Evolutionary conservation across 2,113 vertebrate species (phyloP).

Genomic region (Oreochromis tanganicae): DNA sequence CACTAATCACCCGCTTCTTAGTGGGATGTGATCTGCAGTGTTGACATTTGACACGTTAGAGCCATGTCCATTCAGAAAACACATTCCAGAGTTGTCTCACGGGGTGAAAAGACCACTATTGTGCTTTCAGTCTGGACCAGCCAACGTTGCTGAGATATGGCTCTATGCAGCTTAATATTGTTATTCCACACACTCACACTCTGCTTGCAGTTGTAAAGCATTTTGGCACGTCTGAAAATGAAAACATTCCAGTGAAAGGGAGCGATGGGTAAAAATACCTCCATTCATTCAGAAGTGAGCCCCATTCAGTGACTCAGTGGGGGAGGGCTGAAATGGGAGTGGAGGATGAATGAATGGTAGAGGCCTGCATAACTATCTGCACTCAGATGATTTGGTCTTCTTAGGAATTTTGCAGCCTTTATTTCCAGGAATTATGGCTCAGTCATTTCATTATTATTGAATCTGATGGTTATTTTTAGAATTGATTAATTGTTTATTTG

Average conservation of each 20-base stretch:
- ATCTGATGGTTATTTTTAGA: neutral
- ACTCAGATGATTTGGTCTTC: neutral
- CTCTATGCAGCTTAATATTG: slow-evolving; percentile 34
- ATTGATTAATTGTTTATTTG: neutral
- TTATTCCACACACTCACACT: slow-evolving; percentile 24
- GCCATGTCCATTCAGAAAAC: slow-evolving; percentile 17
- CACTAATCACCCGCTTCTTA: neutral
- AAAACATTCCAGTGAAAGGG: slow-evolving; percentile 61
- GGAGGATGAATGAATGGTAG: neutral
- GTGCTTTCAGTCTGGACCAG: neutral
- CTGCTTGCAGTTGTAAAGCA: slow-evolving; percentile 21
- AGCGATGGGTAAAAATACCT: slow-evolving; percentile 49
- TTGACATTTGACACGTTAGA: neutral
- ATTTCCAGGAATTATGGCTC: neutral
- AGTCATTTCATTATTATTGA: neutral
- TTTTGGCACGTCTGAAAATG: slow-evolving; percentile 56
- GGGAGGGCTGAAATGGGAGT: neutral
- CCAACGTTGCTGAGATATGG: neutral
- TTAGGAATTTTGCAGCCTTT: neutral
- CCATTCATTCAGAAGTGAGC: slow-evolving; percentile 46
- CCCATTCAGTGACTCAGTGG: slow-evolving; percentile 32
- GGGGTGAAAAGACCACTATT: neutral
- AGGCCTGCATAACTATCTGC: neutral
- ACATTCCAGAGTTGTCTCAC: neutral
- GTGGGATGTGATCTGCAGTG: neutral